These are phyloP conservation scores for Polymixis flavicincta DNA, from an alignment of 2,888 invertebrate genomes.

Conservation along the genomic window DNA sequence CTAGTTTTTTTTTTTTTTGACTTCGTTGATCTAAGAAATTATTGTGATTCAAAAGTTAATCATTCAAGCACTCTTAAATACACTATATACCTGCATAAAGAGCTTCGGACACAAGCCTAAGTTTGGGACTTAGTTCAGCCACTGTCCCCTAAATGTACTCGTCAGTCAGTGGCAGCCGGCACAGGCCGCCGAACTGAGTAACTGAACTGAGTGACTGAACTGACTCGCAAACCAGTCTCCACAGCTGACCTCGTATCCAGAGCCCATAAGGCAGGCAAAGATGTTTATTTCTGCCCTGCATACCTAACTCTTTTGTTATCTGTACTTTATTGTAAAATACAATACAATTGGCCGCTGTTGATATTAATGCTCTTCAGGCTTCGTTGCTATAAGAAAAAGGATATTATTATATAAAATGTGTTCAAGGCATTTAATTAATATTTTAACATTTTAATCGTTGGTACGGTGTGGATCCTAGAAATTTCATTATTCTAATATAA, in stretches of 20 bases:
- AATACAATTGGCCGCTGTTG: slow-evolving; percentile 9
- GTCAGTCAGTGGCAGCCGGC: too few species aligned
- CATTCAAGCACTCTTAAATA: not conserved
- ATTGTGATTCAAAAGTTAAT: not conserved
- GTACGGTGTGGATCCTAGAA: slow-evolving; percentile 19
- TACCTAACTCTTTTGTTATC: slow-evolving; percentile 9
- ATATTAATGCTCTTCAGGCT: slow-evolving; percentile 24
- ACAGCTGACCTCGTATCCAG: not conserved
- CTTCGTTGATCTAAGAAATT: not conserved
- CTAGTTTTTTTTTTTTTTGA: not conserved
- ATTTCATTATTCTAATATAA: slow-evolving; percentile 27
- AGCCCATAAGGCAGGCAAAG: not conserved
- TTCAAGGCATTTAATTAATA: slow-evolving; percentile 35
- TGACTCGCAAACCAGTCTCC: not conserved
- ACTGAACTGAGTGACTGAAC: not conserved
- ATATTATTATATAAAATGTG: slow-evolving; percentile 36
- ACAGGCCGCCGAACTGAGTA: not conserved
- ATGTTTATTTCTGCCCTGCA: slow-evolving; percentile 3
- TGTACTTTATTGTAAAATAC: slow-evolving; percentile 33
- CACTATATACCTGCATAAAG: not conserved
- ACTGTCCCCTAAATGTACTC: too few species aligned
- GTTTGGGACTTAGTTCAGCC: not conserved
- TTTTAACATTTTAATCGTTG: slow-evolving; percentile 26
- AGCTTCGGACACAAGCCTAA: not conserved
- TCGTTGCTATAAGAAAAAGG: slow-evolving; percentile 17